Evolutionary conservation across 2,113 vertebrate species (phyloP), one percentile per base, ranked within the genome.

Genomic region (Microtus montanus): DNA sequence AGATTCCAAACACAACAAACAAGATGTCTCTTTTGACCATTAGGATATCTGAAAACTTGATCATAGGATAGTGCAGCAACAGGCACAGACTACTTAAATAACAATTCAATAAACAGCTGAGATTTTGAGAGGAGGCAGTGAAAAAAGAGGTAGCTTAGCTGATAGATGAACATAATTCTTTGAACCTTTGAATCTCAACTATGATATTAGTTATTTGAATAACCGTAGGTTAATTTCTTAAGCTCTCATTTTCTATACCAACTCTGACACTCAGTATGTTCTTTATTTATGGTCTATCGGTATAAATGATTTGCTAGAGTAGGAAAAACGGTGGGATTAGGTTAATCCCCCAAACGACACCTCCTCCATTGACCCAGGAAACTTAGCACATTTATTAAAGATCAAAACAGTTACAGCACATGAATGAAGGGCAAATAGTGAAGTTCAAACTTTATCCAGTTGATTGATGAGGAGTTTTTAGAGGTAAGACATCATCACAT

Each of bases 1-100:
- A 95, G 63, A n/a, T 90, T 90, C 71, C 30, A 84, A 87, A 49
- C 35, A 80, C 13, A 95, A n/a, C 20, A 87, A 74, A 80, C 41
- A 92, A 35, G 19, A 78, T 14, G 10, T 74, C 17, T 58, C 17
- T 84, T 73, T 47, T 95, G 80, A 84, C 28, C 41, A 85, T n/a
- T 54, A 63, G 63, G 63, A 54, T 52, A 87, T 30, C 75, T 75
- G 41, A 47, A 96, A 77, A 90, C 30, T 24, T 93, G 47, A 58
- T 35, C 20, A n/a, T 11, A 12, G 6, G 3, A 66, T 12, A 79
- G 3, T 74, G 20, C 38, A 7, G 30, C 75, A 52, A 20, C 66
- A 54, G 64, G 35, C 26, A 89, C 3, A 70, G 30, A 26, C 11
- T 38, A 78, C 22, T 71, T 26, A 61, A 19, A n/a, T 8, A 70